Evolutionary conservation across 53 echinoderm and acorn worm genomes (phyloP).

Genomic region (Holothuria leucospilota): DNA sequence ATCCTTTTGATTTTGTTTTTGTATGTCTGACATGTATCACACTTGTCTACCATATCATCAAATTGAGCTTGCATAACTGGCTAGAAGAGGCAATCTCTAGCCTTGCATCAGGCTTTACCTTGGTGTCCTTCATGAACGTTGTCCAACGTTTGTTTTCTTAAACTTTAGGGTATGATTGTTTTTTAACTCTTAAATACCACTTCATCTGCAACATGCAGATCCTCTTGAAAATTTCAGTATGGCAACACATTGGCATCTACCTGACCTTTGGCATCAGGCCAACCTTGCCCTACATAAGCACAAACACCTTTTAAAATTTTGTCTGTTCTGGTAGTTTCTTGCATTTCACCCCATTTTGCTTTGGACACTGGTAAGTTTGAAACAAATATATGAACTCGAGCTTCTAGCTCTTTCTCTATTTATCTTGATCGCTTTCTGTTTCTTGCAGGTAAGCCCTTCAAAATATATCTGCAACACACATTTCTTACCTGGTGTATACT

Average conservation of each 20-base stretch:
- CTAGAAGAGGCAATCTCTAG: background rate
- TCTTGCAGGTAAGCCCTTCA: conserved; percentile 17
- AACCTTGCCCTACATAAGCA: conserved; percentile 2
- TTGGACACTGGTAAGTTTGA: conserved; percentile 8
- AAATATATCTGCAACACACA: conserved; percentile 15
- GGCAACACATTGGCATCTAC: background rate
- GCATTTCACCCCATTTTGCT: conserved; percentile 14
- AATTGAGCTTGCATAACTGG: background rate
- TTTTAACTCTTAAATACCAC: conserved; percentile 24
- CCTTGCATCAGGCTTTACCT: background rate
- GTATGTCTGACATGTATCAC: background rate
- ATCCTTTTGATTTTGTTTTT: too few species aligned
- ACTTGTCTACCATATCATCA: background rate
- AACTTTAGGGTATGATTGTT: background rate
- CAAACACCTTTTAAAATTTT: background rate
- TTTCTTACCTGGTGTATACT: background rate
- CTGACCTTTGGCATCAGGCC: conserved; percentile 12
- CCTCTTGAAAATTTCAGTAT: conserved; percentile 39
- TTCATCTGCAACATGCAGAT: conserved; percentile 5
- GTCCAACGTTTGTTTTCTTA: conserved; percentile 37
- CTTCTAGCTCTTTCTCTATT: too few species aligned
- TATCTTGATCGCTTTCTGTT: too few species aligned
- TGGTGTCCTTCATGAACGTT: conserved; percentile 52
- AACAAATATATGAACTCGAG: too few species aligned
- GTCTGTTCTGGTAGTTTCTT: conserved; percentile 19